Conservation (phyloP, 2,797 vertebrate species). For the Gymnothorax reevesii region DNA sequence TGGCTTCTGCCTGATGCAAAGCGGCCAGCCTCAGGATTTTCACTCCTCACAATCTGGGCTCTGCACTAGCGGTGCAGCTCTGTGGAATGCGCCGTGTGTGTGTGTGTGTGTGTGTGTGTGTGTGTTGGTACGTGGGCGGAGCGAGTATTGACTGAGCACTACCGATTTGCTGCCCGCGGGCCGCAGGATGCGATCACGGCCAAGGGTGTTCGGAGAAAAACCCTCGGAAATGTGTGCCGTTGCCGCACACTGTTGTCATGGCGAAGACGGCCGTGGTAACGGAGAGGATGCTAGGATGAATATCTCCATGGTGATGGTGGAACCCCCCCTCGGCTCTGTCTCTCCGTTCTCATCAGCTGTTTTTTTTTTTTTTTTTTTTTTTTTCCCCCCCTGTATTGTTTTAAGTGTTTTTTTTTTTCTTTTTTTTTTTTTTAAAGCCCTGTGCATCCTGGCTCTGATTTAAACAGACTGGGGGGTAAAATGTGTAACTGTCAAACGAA, state of each 20-base stretch:
- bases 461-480: background rate
- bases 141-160: no score
- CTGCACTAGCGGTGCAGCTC: background rate
- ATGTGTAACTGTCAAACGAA: background rate
- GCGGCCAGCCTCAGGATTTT: background rate
- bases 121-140: background rate
- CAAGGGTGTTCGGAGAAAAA: constrained; percentile 27
- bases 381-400: no score
- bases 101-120: background rate
- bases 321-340: background rate
- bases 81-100: background rate
- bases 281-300: constrained; percentile 60
- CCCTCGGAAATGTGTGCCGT: constrained; percentile 44
- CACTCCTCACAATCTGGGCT: background rate
- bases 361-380: background rate
- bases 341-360: background rate
- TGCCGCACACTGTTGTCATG: constrained; percentile 22
- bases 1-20: background rate
- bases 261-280: constrained; percentile 21
- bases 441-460: background rate
- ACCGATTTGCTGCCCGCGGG: background rate
- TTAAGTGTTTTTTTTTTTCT: background rate
- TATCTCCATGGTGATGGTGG: constrained; percentile 38
- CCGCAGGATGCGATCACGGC: background rate
- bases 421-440: background rate